Base-by-base conservation (phyloP, 2,797 vertebrate genomes). In the Tauraco hartlaubi region DNA sequence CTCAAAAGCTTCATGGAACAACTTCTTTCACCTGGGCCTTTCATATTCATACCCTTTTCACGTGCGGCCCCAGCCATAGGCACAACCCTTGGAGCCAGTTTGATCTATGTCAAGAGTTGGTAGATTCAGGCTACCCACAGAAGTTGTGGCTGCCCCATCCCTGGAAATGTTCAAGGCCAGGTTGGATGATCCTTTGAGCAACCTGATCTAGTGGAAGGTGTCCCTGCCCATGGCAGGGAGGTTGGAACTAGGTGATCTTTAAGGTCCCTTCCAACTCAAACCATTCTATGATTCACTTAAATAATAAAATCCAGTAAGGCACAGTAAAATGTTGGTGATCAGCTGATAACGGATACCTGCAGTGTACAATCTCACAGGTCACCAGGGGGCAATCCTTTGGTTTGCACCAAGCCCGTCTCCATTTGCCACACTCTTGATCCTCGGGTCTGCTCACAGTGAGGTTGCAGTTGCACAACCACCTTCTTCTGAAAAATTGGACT, bases 381-480 rank as follows among this genome's bases (percentile, higher is more conserved):
- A 21, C 35, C 3, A 0, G 0, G 7, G 43, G 52, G 15, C 43
- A 18, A 37, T 41, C 13, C 28, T n/a, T 5, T 46, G 52, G 31
- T 41, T 59, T 19, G 9, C 88, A 48, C 15, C 46, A 5, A 58
- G 23, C 12, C 51, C 11, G 0, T 2, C 66, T 31, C 11, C 78
- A 71, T 64, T 56, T 49, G 35, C n/a, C 9, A 0, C 77, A 41
- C 2, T 0, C 14, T 74, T 5, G 33, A 6, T 9, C 52, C 33
- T 35, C 19, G 5, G 66, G 20, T 3, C 85, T 69, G 55, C 52
- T 51, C 0, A 0, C 22, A 35, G 37, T 0, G 0, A 21, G 55
- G 49, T 68, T 72, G 72, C 49, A 26, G 33, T 33, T 94, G 72
- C 52, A 89, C 77, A 56, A 58, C 37, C 21, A 18, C 1, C 11